Base-by-base conservation (phyloP, 1,140 invertebrate species). In the Hycleus cichorii region DNA sequence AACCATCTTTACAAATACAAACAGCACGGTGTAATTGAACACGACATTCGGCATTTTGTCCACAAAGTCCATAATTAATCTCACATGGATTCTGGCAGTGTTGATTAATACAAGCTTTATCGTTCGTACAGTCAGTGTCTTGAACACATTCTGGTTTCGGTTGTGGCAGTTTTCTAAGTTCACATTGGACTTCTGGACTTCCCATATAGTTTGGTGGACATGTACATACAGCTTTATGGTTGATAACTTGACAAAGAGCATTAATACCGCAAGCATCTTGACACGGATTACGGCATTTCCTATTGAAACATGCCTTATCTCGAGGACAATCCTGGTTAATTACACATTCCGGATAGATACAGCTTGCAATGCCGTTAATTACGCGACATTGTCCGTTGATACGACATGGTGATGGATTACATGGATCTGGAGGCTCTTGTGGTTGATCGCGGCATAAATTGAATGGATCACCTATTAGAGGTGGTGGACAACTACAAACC, bases 301-400 rank as follows among this genome's bases (percentile, higher is more conserved):
- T 86, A 32, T 80, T 82, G 60, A 88, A 86, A 70, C 91, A 95
- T 0, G 89, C 83, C 52, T 85, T 83, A 64, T 91, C 84, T 46
- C 87, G 78, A 0, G 88, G 80, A 76, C 91, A 94, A 60, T 92
- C 89, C 45, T 86, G 83, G 67, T 91, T 91, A 32, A 89, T 87
- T 7, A 91, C 76, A 75, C 91, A 93, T 73, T 93, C 90, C 1
- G 90, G 88, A 75, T 94, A 94, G 4, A 80, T 80, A 69, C 91
- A 93, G 39, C 80, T 77, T 2, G 90, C 87, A 4, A 78, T 74
- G 24, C 80, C 83, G 61, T 85, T 83, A 9, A 82, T 75, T 0
- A 90, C 83, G 43, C 82, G 78, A 67, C 91, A 93, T 60, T 88
- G 84, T 3, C 90, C 91, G 64, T 90, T 90, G 18, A 80, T 80